Base-by-base conservation (phyloP, 2,113 vertebrate species). In the Burhinus oedicnemus region DNA sequence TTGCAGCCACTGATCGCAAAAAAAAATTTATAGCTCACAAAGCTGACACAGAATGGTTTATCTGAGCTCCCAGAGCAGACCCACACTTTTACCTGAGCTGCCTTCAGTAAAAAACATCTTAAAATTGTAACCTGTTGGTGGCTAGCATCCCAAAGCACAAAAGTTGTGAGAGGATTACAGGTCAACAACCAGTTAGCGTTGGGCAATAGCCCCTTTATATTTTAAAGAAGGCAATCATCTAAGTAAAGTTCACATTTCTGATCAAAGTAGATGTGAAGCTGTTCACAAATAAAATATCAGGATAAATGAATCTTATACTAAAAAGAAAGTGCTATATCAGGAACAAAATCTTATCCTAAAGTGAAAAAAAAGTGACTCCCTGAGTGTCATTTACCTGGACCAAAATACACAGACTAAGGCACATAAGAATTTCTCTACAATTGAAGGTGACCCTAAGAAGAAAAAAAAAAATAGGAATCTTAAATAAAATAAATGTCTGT, bases 361-460 rank as follows among this genome's bases (percentile, higher is more conserved):
- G 2, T 34, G 4, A 1, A 9, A 36, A 36, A 25, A 29, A 12
- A 30, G 2, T 19, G 7, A 54, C 44, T 77, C 22, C 47, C 11
- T 3, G 6, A 32, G 19, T 70, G 9, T 64, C 16, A 70, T 58
- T 72, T 80, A 36, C 20, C 38, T n/a, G 44, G 36, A 42, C 11
- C 21, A 72, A 92, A 89, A 76, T 15, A 25, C 3, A 7, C 14
- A 74, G 34, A 19, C 30, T 40, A 58, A 13, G 36, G 15, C 15
- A 64, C 20, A 15, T 16, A 57, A 61, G 5, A 68, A 69, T n/a
- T 51, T 85, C 1, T 38, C 20, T 71, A 36, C 8, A 68, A 51
- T 1, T 16, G 10, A 42, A 49, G 1, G 1, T 49, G 27, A 29
- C 11, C 22, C 11, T 42, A 40, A 51, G 5, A 4, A 25, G 6